A percentile compares a stretch with the other conserved stretches of the same genome.
phyloP scores from a whole-genome alignment of 2,797 vertebrate genomes.

The Manis crassicaudata region DNA sequence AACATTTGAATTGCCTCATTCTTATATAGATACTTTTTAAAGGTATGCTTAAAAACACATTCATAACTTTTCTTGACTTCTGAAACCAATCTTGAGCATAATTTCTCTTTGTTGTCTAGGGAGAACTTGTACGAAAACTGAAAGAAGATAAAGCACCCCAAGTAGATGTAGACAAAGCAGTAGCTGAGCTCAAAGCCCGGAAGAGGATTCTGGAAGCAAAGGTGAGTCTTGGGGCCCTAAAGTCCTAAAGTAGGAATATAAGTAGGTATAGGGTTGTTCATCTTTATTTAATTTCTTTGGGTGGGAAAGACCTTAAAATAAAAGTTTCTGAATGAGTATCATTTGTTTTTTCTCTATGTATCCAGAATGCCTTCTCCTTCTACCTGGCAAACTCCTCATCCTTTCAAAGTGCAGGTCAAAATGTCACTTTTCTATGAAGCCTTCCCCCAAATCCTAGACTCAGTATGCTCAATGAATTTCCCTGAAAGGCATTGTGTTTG shows the following conservation, averaged over 20 bases:
- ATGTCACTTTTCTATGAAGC: neutral
- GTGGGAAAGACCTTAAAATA: neutral
- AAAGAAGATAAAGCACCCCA: conserved; percentile 95
- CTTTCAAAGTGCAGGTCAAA: neutral
- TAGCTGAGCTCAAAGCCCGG: conserved; percentile 96
- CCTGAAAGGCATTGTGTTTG: neutral
- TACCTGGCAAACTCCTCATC: neutral
- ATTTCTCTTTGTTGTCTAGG: conserved; percentile 84
- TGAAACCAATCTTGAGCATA: neutral
- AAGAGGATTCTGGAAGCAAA: conserved; percentile 95
- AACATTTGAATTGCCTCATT: neutral
- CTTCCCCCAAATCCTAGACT: neutral
- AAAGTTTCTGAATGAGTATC: neutral
- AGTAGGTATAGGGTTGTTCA: neutral
- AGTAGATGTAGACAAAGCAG: conserved; percentile 94
- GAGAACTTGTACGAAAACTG: conserved; percentile 95
- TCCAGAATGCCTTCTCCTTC: neutral
- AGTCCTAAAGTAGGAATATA: neutral
- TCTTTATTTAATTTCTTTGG: neutral
- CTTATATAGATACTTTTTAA: neutral
- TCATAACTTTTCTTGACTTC: neutral
- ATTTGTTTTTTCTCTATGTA: neutral
- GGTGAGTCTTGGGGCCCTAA: conserved; percentile 84
- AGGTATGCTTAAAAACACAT: neutral
- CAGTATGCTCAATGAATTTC: neutral